Evolutionary conservation across 2,888 invertebrate genomes (phyloP).

Genomic region (Bellardia pandia): DNA sequence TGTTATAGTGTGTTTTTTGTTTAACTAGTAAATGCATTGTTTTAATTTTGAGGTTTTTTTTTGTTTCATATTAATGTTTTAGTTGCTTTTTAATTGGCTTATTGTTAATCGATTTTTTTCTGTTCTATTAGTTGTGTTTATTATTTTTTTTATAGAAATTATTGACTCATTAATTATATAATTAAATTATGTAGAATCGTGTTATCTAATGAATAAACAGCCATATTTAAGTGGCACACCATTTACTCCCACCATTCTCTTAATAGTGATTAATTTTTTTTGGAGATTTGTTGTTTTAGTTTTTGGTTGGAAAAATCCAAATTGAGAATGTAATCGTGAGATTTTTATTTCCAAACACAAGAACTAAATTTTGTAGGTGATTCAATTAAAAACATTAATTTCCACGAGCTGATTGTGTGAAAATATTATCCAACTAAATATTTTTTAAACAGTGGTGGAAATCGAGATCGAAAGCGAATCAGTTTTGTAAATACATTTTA

Average conservation of each 20-base stretch:
- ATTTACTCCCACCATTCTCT: conserved; percentile 57
- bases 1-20: conserved; percentile 3
- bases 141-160: conserved; percentile 28
- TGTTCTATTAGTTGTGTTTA: neutral
- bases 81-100: conserved; percentile 68
- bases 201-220: conserved; percentile 54
- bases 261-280: conserved; percentile 34
- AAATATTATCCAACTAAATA: too few relatives aligned
- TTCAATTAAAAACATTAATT: neutral
- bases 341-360: conserved; percentile 27
- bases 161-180: conserved; percentile 66
- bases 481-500: too few relatives aligned
- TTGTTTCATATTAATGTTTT: conserved; percentile 43
- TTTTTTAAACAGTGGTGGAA: too few relatives aligned
- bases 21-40: conserved; percentile 11
- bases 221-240: conserved; percentile 42
- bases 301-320: conserved; percentile 6
- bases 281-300: conserved; percentile 12
- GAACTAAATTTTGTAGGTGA: conserved; percentile 37
- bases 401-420: neutral
- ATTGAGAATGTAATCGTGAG: conserved; percentile 49
- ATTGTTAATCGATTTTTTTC: conserved; percentile 57
- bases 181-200: conserved; percentile 68
- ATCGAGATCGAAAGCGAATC: too few relatives aligned
- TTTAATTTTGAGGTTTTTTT: conserved; percentile 8